Conservation (phyloP, 2,113 vertebrate species). For the Neodon shergylaensis region DNA sequence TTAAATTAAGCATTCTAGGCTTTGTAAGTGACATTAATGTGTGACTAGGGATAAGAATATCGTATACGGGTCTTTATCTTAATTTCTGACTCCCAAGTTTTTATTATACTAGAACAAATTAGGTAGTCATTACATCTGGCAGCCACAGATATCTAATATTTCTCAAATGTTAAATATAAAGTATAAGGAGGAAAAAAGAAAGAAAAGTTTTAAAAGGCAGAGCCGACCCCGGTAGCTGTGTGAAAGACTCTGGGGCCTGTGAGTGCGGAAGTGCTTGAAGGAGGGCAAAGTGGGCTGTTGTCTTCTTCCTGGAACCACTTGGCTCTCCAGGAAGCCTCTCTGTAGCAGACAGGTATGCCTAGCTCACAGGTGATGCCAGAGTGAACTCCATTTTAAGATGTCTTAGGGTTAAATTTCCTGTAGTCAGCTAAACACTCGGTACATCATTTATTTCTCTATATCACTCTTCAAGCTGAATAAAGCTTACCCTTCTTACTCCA, state of each 20-base stretch:
- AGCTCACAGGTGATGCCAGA: slow-evolving; percentile 46
- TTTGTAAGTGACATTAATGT: background rate
- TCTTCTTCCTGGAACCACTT: background rate
- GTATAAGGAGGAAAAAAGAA: background rate
- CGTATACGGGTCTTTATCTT: background rate
- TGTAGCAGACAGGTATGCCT: slow-evolving; percentile 24
- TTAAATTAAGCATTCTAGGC: background rate
- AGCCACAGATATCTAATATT: background rate
- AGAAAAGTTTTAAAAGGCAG: background rate
- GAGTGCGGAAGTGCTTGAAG: background rate
- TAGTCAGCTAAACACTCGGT: slow-evolving; percentile 13
- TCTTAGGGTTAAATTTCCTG: slow-evolving; percentile 62
- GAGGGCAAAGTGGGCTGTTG: background rate
- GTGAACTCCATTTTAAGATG: slow-evolving; percentile 22
- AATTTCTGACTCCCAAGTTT: background rate
- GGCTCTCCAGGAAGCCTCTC: background rate
- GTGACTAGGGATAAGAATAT: background rate
- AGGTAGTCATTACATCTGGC: background rate
- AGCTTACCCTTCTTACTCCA: slow-evolving; percentile 45
- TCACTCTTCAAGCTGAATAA: slow-evolving; percentile 54
- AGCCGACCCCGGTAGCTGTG: background rate
- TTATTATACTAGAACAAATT: background rate
- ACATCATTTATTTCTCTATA: slow-evolving; percentile 66
- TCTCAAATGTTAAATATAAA: slow-evolving; percentile 12
- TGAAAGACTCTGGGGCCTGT: background rate